Base-by-base conservation (phyloP, 1,140 invertebrate genomes). In the Drosophila melanica region DNA sequence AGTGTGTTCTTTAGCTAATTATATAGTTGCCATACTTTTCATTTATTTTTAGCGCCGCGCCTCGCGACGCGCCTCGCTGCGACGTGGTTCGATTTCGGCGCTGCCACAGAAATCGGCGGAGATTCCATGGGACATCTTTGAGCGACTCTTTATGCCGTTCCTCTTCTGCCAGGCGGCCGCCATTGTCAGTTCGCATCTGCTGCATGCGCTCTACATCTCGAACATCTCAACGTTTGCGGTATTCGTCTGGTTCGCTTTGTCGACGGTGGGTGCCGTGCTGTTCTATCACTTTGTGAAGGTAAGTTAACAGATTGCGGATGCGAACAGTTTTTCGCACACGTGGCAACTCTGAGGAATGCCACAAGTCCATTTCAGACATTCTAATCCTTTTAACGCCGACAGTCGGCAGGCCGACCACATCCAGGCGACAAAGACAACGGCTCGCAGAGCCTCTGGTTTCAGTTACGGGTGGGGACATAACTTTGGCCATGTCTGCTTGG, bases 201-300 rank as follows among this genome's bases (percentile, higher is more conserved):
- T 96, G 18, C 96, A 96, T 87, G 93, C 93, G 18, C 92, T 96
- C 45, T 94, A 94, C 67, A 94, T 96, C 70, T 96, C 95, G 41
- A 94, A 95, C 89, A 94, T 96, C 37, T 95, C 95, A 2, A 95
- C 95, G 60, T 95, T 96, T 81, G 94, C 95, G 2, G 93, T 97
- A 0, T 97, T 96, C 91, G 93, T 96, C 12, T 94, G 95, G 92
- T 95, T 96, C 77, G 92, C 95, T 20, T 92, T 95, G 44, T 93
- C 95, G 45, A 95, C 95, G 23, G 93, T 95, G 59, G 95, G 95
- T 9, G 94, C 94, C 1, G 95, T 96, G 3, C 93, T 96, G 89
- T 96, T 96, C 92, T 97, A 96, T 90, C 96, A 96, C 81, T 96
- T 96, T 91, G 93, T 97, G 42, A 96, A 96, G 95, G 96, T 96